Evolutionary conservation across 2,888 invertebrate species (phyloP).

Genomic region (Folsomia candida): DNA sequence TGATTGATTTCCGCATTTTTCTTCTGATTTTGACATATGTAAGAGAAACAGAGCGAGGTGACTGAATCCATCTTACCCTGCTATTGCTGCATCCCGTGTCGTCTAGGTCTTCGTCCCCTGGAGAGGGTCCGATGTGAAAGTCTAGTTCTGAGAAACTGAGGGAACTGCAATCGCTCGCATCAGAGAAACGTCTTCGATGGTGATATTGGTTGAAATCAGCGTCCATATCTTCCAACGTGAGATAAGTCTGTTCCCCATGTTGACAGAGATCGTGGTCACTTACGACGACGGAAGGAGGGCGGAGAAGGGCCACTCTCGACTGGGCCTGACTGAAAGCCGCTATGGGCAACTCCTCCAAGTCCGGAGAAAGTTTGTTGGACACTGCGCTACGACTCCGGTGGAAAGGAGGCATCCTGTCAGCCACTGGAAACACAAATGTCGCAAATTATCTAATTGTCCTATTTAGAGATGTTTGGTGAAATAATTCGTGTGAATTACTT

Average conservation of each 20-base stretch:
- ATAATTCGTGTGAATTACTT: not conserved
- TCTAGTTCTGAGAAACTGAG: conserved; percentile 48
- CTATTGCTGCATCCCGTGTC: conserved; percentile 27
- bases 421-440: not conserved
- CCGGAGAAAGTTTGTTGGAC: not conserved
- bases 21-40: no score
- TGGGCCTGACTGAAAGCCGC: conserved; percentile 17
- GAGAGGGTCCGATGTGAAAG: conserved; percentile 28
- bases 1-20: no score
- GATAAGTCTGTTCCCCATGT: conserved; percentile 35
- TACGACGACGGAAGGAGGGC: conserved; percentile 49
- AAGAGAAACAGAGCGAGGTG: no score
- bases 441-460: not conserved
- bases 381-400: not conserved
- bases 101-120: conserved; percentile 33
- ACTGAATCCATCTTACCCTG: conserved; percentile 35
- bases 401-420: not conserved
- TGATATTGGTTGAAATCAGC: conserved; percentile 41
- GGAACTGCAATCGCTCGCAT: conserved; percentile 49
- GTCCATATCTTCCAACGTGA: conserved; percentile 47
- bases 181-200: conserved; percentile 44
- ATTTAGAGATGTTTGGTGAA: not conserved
- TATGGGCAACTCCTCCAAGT: not conserved
- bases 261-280: conserved; percentile 50
- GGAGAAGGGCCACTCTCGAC: conserved; percentile 24